Conservation (phyloP, 2,797 vertebrate species). For the Liasis olivaceus region DNA sequence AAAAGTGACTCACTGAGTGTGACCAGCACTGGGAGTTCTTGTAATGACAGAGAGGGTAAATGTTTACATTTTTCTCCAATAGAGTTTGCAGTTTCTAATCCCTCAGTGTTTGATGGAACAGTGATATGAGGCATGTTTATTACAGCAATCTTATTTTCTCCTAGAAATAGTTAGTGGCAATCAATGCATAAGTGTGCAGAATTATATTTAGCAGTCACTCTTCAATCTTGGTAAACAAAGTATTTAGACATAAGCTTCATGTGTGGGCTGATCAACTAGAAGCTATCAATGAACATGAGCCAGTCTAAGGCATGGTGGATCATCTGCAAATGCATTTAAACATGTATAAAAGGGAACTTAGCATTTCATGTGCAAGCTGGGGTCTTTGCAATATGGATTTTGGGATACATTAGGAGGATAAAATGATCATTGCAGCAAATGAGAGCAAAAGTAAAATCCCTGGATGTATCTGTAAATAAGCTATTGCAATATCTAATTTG, state of each 20-base stretch:
- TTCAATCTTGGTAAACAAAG: neutral
- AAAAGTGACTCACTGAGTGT: slow-evolving; percentile 17
- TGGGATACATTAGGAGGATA: neutral
- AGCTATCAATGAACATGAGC: neutral
- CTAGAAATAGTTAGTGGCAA: neutral
- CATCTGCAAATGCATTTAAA: neutral
- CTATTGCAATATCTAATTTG: neutral
- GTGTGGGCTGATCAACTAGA: neutral
- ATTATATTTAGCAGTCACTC: neutral
- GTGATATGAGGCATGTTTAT: neutral
- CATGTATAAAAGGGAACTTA: neutral
- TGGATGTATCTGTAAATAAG: neutral
- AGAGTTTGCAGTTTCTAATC: slow-evolving; percentile 17
- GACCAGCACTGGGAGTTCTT: slow-evolving; percentile 10
- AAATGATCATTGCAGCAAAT: neutral
- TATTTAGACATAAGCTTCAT: neutral
- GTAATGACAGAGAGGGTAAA: slow-evolving; percentile 4
- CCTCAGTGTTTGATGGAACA: slow-evolving; percentile 15
- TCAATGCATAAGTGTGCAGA: neutral
- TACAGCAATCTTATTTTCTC: neutral
- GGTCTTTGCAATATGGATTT: neutral
- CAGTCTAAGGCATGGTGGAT: no score
- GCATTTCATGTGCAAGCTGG: neutral
- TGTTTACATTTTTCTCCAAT: slow-evolving; percentile 17
- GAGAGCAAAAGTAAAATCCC: neutral